Evolutionary conservation across 2,888 invertebrate species (phyloP).

Genomic region (Hypsopygia costalis): DNA sequence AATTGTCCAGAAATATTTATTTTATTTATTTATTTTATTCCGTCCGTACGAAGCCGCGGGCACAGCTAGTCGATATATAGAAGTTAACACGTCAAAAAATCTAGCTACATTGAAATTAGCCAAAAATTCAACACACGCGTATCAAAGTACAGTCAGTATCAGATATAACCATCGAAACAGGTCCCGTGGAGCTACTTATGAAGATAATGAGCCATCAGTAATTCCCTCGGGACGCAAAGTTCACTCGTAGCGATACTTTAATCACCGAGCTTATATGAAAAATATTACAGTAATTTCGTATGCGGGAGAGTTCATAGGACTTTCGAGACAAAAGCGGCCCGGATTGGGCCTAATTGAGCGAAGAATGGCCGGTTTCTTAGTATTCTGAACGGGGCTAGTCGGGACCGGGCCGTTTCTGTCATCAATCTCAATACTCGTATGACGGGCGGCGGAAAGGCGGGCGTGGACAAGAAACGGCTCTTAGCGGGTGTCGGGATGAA

Average conservation of each 20-base stretch:
- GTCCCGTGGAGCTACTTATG: neutral
- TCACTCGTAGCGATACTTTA: slow-evolving; percentile 44
- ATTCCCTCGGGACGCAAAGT: slow-evolving; percentile 6
- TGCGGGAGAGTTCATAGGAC: slow-evolving; percentile 54
- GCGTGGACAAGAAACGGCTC: slow-evolving; percentile 71
- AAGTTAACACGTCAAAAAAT: too few species aligned
- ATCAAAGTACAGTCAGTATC: neutral
- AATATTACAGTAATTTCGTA: slow-evolving; percentile 71
- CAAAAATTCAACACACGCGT: too few species aligned
- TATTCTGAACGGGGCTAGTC: slow-evolving; percentile 52
- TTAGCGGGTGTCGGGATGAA: slow-evolving; percentile 40
- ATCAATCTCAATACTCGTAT: slow-evolving; percentile 77
- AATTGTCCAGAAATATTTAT: too few species aligned
- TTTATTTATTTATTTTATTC: too few species aligned
- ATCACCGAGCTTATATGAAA: slow-evolving; percentile 62
- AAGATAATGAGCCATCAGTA: slow-evolving; percentile 6
- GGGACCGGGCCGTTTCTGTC: slow-evolving; percentile 52
- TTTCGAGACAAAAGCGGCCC: slow-evolving; percentile 51
- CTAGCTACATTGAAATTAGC: too few species aligned
- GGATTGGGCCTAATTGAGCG: slow-evolving; percentile 72
- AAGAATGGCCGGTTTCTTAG: slow-evolving; percentile 67
- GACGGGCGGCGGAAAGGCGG: slow-evolving; percentile 67
- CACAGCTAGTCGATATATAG: too few species aligned
- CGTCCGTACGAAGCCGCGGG: too few species aligned
- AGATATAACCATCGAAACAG: neutral